phyloP scores from a whole-genome alignment of 1,140 invertebrate species.

The Dreissena rostriformis region DNA sequence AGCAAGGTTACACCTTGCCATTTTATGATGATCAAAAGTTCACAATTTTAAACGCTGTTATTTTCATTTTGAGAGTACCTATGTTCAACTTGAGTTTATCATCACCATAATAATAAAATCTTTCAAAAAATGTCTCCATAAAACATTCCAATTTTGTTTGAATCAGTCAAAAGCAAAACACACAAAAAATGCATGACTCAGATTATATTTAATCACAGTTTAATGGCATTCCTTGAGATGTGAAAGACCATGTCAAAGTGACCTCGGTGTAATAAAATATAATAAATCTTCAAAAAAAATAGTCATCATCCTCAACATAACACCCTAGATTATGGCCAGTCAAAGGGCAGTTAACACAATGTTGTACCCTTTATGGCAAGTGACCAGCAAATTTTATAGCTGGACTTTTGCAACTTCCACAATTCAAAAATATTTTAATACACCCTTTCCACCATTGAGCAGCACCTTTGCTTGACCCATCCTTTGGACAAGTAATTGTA shows the following conservation, averaged over 20 bases:
- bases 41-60: no score
- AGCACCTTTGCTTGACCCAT: conserved; percentile 30
- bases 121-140: no score
- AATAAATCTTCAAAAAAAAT: conserved; percentile 45
- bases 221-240: no score
- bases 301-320: conserved; percentile 9
- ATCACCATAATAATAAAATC: no score
- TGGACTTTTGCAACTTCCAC: conserved; percentile 7
- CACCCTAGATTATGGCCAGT: not conserved
- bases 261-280: conserved; percentile 51
- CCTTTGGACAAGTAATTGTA: conserved; percentile 46
- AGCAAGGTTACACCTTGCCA: no score
- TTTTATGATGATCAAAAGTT: no score
- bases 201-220: no score
- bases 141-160: no score
- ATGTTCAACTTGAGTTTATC: no score
- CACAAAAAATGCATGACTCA: no score
- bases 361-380: not conserved
- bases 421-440: conserved; percentile 42
- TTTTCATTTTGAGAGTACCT: no score
- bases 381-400: conserved; percentile 18
- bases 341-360: conserved; percentile 6
- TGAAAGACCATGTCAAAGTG: not conserved
- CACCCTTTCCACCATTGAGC: conserved; percentile 1
- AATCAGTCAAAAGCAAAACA: no score